These are phyloP conservation scores for Oreortyx pictus DNA, from an alignment of 2,797 vertebrate species.

Conservation along the genomic window DNA sequence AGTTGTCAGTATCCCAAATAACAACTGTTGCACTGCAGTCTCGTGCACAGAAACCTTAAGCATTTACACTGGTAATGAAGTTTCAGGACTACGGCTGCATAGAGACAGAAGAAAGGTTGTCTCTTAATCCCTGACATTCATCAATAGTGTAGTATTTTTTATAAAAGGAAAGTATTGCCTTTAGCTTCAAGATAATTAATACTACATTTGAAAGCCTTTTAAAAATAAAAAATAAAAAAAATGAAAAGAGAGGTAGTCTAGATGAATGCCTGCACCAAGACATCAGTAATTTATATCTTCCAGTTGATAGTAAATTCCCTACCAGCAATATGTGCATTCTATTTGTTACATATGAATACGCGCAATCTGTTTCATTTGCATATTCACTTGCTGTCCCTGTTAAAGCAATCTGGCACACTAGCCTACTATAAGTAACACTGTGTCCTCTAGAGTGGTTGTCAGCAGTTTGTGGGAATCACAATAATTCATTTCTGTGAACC, in stretches of 20 bases:
- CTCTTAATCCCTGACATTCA: background rate
- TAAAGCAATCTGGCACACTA: background rate
- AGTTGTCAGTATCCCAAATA: background rate
- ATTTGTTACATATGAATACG: background rate
- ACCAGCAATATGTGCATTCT: background rate
- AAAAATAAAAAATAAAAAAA: background rate
- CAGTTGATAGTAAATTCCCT: background rate
- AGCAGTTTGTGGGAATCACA: background rate
- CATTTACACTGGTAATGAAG: background rate
- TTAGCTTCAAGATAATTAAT: background rate
- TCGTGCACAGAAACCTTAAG: background rate
- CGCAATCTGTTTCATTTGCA: background rate
- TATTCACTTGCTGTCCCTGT: background rate
- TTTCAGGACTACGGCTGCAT: background rate
- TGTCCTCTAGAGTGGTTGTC: background rate
- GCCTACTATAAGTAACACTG: background rate
- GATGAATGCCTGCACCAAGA: background rate
- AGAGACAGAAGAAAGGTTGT: background rate
- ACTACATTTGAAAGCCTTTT: background rate
- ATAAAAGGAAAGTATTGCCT: background rate
- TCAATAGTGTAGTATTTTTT: background rate
- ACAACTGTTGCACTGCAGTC: background rate
- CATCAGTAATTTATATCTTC: background rate
- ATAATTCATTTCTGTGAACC: background rate
- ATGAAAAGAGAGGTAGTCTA: background rate